Evolutionary conservation across 2,888 invertebrate genomes (phyloP), one percentile per base, ranked within the genome.

Genomic region (Zygothrica quintamaculata): DNA sequence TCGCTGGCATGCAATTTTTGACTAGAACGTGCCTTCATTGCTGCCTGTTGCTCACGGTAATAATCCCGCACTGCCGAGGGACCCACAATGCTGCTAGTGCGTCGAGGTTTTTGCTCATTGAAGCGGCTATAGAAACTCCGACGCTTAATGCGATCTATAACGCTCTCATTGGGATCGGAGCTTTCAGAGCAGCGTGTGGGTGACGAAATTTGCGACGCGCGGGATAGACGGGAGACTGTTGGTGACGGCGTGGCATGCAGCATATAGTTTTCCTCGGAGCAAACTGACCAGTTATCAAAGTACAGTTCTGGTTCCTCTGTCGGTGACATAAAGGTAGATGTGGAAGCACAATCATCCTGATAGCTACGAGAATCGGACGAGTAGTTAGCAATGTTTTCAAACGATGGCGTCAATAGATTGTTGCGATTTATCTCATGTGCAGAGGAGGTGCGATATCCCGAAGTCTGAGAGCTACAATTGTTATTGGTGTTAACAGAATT

Each of bases 111-210:
- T 88, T 95, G 94, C 87, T 97, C 96, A 89, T 97, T 97, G 89
- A 97, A 97, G 74, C 97, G 93, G 9, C 95, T 94, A 88, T 97
- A 97, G 91, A 96, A 97, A 89, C 97, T 97, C 89, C 97, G 96
- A 26, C 97, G 93, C 76, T 96, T 93, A 81, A 97, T 97, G 81
- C 97, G 93, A 87, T 97, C 97, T 48, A 95, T 94, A 36, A 97
- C 94, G 60, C 96, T 96, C 87, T 96, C 96, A 57, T 91, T 92
- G 43, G 92, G 92, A 72, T 93, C 92, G 0, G 89, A 88, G 36
- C 84, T 82, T 43, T 89, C 89, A 1, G 87, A 87, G 6, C 92
- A 79, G 29, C 90, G 89, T 0, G 90, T 89, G 18, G 90, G 89
- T 15, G 90, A 87, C 0, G 89, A 89, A 0, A 88, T 75, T 91